These are phyloP conservation scores for Cassiopea andromeda DNA, from an alignment of 30 jellyfish, hydroid and myxozoan genomes.

Conservation along the genomic window DNA sequence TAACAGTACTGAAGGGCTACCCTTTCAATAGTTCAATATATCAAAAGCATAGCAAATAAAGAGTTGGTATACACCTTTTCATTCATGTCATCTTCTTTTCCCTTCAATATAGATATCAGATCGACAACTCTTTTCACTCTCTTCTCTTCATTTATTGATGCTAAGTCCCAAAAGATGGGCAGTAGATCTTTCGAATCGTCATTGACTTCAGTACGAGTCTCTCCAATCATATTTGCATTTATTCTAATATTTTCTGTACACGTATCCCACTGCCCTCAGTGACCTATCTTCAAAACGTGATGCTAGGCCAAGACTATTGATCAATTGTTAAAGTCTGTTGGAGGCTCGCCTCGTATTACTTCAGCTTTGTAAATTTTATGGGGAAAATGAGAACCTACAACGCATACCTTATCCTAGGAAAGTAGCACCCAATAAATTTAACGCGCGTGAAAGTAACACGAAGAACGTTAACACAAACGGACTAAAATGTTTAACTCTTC, in stretches of 20 bases:
- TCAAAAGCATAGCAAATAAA: too few species aligned
- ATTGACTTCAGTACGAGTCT: background rate
- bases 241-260: background rate
- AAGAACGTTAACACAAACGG: too few species aligned
- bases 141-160: slow-evolving; percentile 77
- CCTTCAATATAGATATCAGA: slow-evolving; percentile 51
- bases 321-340: background rate
- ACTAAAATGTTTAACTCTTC: too few species aligned
- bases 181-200: slow-evolving; percentile 46
- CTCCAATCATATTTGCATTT: slow-evolving; percentile 9
- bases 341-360: slow-evolving; percentile 12
- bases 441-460: too few species aligned
- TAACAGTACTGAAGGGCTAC: too few species aligned
- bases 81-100: background rate
- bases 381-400: too few species aligned
- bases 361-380: too few species aligned
- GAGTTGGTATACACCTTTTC: background rate
- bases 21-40: too few species aligned
- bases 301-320: background rate
- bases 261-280: background rate
- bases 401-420: too few species aligned
- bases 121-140: slow-evolving; percentile 68
- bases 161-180: slow-evolving; percentile 86
- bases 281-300: background rate
- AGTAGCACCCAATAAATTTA: too few species aligned